Percentiles rank a stretch among this genome's conserved stretches.
These are phyloP conservation scores for Guaruba guarouba DNA, from an alignment of 2,113 vertebrate species.

Conservation along the genomic window DNA sequence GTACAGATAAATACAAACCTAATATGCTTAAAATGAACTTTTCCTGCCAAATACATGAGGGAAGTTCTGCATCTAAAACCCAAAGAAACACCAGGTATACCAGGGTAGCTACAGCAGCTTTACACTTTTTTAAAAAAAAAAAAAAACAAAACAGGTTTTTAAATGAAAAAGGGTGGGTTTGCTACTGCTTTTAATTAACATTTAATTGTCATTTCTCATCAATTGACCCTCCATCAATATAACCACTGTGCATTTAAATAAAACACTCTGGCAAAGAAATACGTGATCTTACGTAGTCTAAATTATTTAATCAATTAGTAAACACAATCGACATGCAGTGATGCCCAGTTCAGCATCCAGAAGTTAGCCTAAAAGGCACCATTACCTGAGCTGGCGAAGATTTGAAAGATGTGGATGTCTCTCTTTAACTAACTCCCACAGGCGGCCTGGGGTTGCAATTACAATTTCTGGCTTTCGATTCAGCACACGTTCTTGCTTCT, in stretches of 20 bases:
- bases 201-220: not conserved
- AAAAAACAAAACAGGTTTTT: not conserved
- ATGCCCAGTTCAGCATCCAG: not conserved
- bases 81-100: not conserved
- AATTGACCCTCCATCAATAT: not conserved
- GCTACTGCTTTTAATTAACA: not conserved
- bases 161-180: not conserved
- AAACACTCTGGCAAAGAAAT: not conserved
- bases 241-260: not conserved
- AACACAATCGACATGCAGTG: not conserved
- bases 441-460: slow-evolving; percentile 91
- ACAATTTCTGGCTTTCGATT: slow-evolving; percentile 89
- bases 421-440: slow-evolving; percentile 93
- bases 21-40: not conserved
- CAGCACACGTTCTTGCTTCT: slow-evolving; percentile 90
- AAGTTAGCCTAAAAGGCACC: not conserved
- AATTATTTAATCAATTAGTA: not conserved
- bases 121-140: not conserved
- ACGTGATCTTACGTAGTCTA: not conserved
- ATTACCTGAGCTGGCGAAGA: slow-evolving; percentile 86
- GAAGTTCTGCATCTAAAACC: not conserved
- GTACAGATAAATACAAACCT: not conserved
- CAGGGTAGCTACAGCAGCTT: not conserved
- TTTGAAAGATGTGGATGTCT: slow-evolving; percentile 86
- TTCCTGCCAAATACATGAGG: not conserved